Base-by-base conservation (phyloP, 2,113 vertebrate genomes). In the Ptyas mucosa region DNA sequence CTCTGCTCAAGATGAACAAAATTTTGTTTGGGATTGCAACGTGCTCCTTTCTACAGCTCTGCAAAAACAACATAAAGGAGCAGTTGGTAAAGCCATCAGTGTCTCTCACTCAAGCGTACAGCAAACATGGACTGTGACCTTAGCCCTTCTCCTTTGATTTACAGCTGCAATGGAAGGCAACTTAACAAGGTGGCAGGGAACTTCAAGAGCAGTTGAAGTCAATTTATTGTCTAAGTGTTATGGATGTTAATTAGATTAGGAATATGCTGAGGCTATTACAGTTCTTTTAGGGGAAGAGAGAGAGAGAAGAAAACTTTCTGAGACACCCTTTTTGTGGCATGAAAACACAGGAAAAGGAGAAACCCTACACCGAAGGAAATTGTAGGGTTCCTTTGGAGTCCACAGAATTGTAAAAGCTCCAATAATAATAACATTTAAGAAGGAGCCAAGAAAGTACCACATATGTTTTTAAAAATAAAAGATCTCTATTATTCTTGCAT, bases 71-170 rank as follows among this genome's bases (percentile, higher is more conserved):
- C 88, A 93, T 95, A 96, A 96, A 94, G 95, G 97, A 98, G 93
- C 98, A 98, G 96, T 97, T 98, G 97, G 97, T 97, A 98, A 98
- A 98, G 95, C 95, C 96, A 97, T 97, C 96, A 98, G 89, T 24
- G 92, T 90, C 93, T 92, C 93, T 91, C 93, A 92, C 26, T 96
- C 94, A 97, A 97, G 94, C 39, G 10, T 91, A 94, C 89, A 96
- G 94, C 96, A 97, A 97, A 96, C 96, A 97, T 93, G 92, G n/a
- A 46, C 92, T 95, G 85, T 0, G 39, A 97, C 95, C 94, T 94
- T 94, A 92, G 93, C 85, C 43, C 96, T 97, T 97, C 95, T 94
- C 81, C 95, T 97, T 96, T 97, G 97, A 97, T 98, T 98, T 97
- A 97, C 90, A 94, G 75, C 90, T 87, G 53, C 92, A 89, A 97